Conservation (phyloP, 37 sponge, comb jelly and placozoan species). For the Eunapius fragilis region DNA sequence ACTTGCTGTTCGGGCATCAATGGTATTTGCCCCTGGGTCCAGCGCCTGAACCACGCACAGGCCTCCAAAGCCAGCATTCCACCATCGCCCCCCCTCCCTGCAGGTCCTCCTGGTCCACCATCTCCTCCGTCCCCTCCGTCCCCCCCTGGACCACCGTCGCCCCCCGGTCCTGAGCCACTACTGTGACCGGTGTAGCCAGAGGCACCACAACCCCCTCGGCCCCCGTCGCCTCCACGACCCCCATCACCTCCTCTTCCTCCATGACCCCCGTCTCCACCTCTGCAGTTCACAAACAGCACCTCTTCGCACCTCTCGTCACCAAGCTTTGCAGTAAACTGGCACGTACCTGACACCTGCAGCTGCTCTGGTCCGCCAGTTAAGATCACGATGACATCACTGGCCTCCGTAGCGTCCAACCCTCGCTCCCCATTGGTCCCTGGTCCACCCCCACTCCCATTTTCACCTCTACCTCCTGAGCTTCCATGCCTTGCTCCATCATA, state of each 20-base stretch:
- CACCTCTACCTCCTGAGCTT: constrained; percentile 54
- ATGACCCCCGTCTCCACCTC: constrained; percentile 82
- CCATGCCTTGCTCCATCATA: constrained; percentile 22
- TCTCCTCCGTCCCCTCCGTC: constrained; percentile 75
- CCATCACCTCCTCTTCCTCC: constrained; percentile 83
- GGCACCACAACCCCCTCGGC: not conserved
- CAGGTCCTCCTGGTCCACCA: constrained; percentile 75
- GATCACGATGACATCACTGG: constrained; percentile 70
- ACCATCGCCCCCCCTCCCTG: constrained; percentile 73
- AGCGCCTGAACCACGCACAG: constrained; percentile 49
- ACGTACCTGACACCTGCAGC: constrained; percentile 51
- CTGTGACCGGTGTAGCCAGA: not conserved
- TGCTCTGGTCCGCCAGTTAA: constrained; percentile 54
- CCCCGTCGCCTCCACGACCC: constrained; percentile 17
- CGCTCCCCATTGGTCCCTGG: constrained; percentile 50
- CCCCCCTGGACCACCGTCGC: constrained; percentile 77
- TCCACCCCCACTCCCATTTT: constrained; percentile 63
- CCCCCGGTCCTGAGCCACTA: constrained; percentile 50
- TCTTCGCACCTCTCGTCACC: constrained; percentile 67
- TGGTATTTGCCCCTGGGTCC: constrained; percentile 45
- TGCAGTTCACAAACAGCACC: constrained; percentile 63
- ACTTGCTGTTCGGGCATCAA: constrained; percentile 48
- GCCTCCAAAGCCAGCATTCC: constrained; percentile 69
- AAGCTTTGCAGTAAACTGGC: constrained; percentile 42
- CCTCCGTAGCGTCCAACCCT: constrained; percentile 70